A percentile compares a stretch with the other conserved stretches of the same genome.
Conservation (phyloP, 2,113 vertebrate genomes). For the Zosterops pallidus region DNA sequence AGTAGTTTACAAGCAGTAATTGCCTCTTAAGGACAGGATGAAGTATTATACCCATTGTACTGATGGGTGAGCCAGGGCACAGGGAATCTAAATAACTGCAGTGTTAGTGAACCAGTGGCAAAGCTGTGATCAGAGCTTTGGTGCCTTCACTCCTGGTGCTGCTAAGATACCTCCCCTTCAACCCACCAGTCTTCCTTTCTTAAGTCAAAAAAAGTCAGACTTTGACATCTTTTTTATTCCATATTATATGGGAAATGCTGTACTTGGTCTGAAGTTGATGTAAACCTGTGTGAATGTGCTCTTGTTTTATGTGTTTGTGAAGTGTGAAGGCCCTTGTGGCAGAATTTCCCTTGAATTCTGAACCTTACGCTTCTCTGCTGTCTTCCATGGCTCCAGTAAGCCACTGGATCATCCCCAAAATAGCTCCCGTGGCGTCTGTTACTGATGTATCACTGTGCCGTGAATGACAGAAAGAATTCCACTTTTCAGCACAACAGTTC, state of each 20-base stretch:
- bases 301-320: background rate
- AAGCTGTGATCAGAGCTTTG: background rate
- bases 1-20: constrained; percentile 54
- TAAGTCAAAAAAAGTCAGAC: background rate
- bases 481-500: constrained; percentile 51
- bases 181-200: background rate
- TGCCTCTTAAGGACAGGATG: constrained; percentile 59
- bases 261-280: background rate
- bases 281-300: background rate
- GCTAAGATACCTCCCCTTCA: background rate
- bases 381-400: background rate
- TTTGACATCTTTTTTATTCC: background rate
- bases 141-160: background rate
- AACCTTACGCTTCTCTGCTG: background rate
- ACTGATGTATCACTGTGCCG: background rate
- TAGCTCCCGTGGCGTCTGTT: background rate
- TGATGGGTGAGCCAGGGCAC: constrained; percentile 33
- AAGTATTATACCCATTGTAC: constrained; percentile 62
- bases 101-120: constrained; percentile 5
- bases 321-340: background rate
- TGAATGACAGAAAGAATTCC: constrained; percentile 38
- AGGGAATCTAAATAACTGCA: constrained; percentile 33
- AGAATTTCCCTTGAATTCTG: background rate
- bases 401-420: background rate
- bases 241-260: background rate